Base-by-base conservation (phyloP, 2,888 invertebrate species). In the Platycnemis pennipes region DNA sequence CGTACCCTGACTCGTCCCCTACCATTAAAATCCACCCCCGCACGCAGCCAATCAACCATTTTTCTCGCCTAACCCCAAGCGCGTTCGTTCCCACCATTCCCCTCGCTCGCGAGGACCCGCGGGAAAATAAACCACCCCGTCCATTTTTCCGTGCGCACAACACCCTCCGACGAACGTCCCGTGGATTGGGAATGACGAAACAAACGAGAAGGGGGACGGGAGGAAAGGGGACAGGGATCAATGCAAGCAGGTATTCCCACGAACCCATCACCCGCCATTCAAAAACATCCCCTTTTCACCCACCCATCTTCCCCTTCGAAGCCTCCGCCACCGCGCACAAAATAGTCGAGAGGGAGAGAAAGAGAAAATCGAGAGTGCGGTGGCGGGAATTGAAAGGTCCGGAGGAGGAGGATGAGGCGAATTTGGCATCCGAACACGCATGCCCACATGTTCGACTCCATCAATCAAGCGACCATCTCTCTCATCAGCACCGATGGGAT, bases 401-500 rank as follows among this genome's bases (percentile, higher is more conserved):
- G n/a, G 77, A 37, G 11, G 0, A 37, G 37, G 37, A 13, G 77
- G 11, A 16, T 1, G 49, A 16, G 77, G 37, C 26, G 26, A 63
- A n/a, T n/a, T n/a, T 49, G 13, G 49, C 49, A 49, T 77, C 37
- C 77, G 11, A 31, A 37, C 26, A 31, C 13, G 37, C 63, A 91
- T 26, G 37, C 46, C 22, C 44, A 45, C 87, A 42, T n/a, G 86
- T 46, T 22, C 89, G 89, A 44, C 89, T 91, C 91, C 91, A 91
- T 91, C 91, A 63, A 91, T 91, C 91, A 91, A n/a, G 63, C 44
- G 63, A 44, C 63, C 53, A 91, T 91, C 63, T 91, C 91, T 53
- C 53, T 56, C 89, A 56, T 89, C 91, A 53, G 31, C 69, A 69
- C 31, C 31, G 53, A 37, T 63, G 26, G 53, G 87, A 86, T 44